phyloP scores from a whole-genome alignment of 2,797 vertebrate species.

The Sebastiscus albofasciatus region DNA sequence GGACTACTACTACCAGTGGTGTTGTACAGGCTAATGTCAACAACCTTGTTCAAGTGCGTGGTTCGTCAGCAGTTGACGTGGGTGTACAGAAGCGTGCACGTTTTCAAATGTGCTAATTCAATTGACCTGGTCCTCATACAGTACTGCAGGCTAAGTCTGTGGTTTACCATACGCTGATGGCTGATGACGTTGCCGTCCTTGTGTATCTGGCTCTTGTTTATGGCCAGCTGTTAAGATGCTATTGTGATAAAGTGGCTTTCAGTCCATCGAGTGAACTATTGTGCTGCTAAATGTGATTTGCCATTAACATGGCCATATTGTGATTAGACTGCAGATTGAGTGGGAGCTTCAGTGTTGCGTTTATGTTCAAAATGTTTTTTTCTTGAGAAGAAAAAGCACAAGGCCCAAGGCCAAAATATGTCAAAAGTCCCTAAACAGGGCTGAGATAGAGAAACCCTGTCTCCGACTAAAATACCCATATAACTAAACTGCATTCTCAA shows the following conservation, averaged over 20 bases:
- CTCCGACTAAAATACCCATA: not conserved
- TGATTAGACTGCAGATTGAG: slow-evolving; percentile 40
- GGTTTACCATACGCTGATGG: not conserved
- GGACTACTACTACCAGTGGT: not conserved
- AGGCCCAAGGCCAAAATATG: not conserved
- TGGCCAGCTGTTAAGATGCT: slow-evolving; percentile 31
- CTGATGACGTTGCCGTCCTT: slow-evolving; percentile 24
- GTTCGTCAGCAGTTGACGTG: slow-evolving; percentile 33
- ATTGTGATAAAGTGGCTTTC: slow-evolving; percentile 29
- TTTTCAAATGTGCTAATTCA: slow-evolving; percentile 54
- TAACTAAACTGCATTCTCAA: not conserved
- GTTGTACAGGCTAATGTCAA: slow-evolving; percentile 46
- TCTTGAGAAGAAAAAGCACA: not conserved
- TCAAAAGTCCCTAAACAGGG: not conserved
- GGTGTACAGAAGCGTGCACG: not conserved
- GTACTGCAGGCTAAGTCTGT: not conserved
- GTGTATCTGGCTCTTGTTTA: slow-evolving; percentile 26
- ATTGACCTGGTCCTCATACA: slow-evolving; percentile 26
- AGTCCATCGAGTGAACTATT: slow-evolving; percentile 25
- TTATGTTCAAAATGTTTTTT: slow-evolving; percentile 10
- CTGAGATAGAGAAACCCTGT: not conserved
- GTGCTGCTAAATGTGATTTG: slow-evolving; percentile 30
- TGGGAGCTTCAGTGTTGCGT: slow-evolving; percentile 3
- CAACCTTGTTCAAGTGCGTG: slow-evolving; percentile 32
- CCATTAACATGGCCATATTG: slow-evolving; percentile 28